Base-by-base conservation (phyloP, 2,113 vertebrate species). In the Phyllostomus discolor region DNA sequence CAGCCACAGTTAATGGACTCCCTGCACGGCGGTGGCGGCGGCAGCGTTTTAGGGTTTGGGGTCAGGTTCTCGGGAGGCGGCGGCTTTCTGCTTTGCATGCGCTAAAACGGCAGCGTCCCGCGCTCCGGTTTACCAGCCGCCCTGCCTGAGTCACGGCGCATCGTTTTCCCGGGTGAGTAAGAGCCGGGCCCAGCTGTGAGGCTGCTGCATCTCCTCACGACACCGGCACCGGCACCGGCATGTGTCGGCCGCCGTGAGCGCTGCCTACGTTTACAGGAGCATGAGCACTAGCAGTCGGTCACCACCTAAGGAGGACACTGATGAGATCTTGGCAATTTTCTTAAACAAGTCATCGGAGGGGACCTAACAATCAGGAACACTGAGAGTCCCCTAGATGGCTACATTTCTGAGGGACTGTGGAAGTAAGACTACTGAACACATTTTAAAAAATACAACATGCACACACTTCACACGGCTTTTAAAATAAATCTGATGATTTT, bases 321-420 rank as follows among this genome's bases (percentile, higher is more conserved):
- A 97, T 0, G 0, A 83, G 50, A 90, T 97, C 97, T 97, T 92
- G 91, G 93, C 0, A 0, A 80, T 91, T 91, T 95, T 84, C 88
- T 98, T 97, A 97, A 64, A 97, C 93, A 97, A 96, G 95, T 94
- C 93, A 16, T 52, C 46, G 28, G 50, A 92, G 88, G 94, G 48
- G 87, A 81, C 48, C 41, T n/a, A 88, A 90, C 95, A 97, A 88
- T 57, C 0, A 90, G 81, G 95, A 91, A 96, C 73, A 19, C 19
- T 62, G 80, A 88, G 95, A 94, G 88, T 83, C 75, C 24, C 8
- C 97, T 95, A 93, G 94, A 97, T 94, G 95, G 82, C 88, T 97
- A 91, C 96, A 96, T 97, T 98, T 94, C 91, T 96, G 97, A 97
- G 69, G 96, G 84, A 64, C 73, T 93, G 97, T 94, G 0, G 90